phyloP scores from a whole-genome alignment of 2,797 vertebrate species.

The Phrynocephalus guinanensis region DNA sequence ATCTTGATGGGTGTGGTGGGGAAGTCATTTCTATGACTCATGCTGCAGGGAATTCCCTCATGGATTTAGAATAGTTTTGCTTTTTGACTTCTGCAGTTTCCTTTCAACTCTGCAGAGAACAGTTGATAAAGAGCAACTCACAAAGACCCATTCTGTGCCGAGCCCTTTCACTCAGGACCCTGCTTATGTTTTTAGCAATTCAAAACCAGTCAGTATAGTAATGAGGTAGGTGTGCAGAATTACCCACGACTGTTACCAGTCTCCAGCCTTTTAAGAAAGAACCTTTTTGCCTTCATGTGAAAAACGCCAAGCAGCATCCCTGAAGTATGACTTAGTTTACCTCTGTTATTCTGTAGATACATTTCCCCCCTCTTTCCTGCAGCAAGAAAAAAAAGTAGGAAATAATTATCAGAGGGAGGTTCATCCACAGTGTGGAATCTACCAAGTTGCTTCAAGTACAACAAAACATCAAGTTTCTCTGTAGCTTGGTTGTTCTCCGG shows the following conservation, averaged over 20 bases:
- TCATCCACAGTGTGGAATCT: neutral
- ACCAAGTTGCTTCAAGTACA: neutral
- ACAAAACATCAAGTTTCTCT: neutral
- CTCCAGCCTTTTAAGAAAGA: conserved; percentile 56
- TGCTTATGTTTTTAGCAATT: conserved; percentile 51
- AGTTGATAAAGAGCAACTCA: conserved; percentile 70
- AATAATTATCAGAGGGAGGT: fast-evolving
- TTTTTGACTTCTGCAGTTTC: conserved; percentile 82
- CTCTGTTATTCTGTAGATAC: neutral
- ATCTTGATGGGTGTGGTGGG: conserved; percentile 81
- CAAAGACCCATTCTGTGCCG: conserved; percentile 67
- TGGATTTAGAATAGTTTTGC: conserved; percentile 89
- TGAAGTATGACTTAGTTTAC: neutral
- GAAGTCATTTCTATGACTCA: conserved; percentile 88
- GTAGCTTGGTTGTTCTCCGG: neutral
- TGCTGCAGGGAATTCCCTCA: conserved; percentile 92
- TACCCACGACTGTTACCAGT: neutral
- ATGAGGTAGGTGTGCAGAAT: neutral
- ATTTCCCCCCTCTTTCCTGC: neutral
- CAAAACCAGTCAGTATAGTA: conserved; percentile 15
- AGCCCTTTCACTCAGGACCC: neutral
- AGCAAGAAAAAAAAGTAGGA: neutral
- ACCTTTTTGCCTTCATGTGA: conserved; percentile 37
- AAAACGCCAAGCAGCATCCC: conserved; percentile 16
- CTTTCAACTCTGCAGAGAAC: conserved; percentile 41